These are phyloP conservation scores for Alentia gelatinosa DNA, from an alignment of 2,888 invertebrate genomes.

Conservation along the genomic window DNA sequence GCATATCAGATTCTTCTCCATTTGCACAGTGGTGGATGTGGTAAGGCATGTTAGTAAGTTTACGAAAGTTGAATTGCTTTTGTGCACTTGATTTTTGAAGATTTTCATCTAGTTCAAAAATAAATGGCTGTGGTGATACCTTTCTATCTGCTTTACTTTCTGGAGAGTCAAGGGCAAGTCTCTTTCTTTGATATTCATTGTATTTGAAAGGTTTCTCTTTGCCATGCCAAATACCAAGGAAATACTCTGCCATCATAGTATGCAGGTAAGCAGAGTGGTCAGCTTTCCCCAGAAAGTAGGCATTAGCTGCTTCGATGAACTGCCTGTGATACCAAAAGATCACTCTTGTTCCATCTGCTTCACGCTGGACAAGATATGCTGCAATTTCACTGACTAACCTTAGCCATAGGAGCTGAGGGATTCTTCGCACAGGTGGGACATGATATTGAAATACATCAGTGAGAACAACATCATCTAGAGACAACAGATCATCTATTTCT, in stretches of 20 bases:
- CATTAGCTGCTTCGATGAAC: constrained; percentile 60
- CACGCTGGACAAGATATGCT: constrained; percentile 63
- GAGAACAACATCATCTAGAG: constrained; percentile 73
- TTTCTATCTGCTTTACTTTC: constrained; percentile 68
- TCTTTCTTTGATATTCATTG: constrained; percentile 61
- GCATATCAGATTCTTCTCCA: constrained; percentile 87
- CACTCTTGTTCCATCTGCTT: constrained; percentile 59
- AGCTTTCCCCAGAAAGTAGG: constrained; percentile 27
- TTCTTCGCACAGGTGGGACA: constrained; percentile 59
- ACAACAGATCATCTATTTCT: constrained; percentile 74
- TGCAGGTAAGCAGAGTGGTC: constrained; percentile 61
- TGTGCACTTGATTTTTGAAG: not conserved
- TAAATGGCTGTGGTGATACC: constrained; percentile 71
- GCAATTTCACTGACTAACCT: constrained; percentile 58
- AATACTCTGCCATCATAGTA: constrained; percentile 72
- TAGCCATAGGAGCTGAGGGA: constrained; percentile 60
- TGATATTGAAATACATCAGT: constrained; percentile 67
- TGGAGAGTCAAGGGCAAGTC: constrained; percentile 62
- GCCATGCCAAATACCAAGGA: constrained; percentile 70
- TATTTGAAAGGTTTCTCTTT: constrained; percentile 71
- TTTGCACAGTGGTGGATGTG: constrained; percentile 66
- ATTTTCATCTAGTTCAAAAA: constrained; percentile 61
- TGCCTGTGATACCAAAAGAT: constrained; percentile 63
- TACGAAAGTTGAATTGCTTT: constrained; percentile 68
- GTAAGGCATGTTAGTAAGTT: constrained; percentile 73